Conservation (phyloP, 2,113 vertebrate species). For the Alligator mississippiensis region DNA sequence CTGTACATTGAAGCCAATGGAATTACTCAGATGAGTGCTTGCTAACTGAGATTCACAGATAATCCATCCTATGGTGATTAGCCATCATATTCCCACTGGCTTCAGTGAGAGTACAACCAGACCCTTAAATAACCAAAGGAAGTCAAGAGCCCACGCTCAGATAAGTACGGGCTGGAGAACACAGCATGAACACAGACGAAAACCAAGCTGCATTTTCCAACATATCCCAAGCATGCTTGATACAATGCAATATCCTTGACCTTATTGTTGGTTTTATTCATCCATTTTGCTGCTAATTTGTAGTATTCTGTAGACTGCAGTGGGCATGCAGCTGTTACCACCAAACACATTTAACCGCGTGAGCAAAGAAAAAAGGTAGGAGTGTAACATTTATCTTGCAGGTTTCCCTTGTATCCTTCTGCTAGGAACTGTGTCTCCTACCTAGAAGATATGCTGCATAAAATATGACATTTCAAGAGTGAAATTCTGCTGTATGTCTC, state of each 20-base stretch:
- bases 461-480: conserved; percentile 45
- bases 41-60: neutral
- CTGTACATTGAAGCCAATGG: neutral
- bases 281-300: neutral
- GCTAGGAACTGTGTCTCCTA: conserved; percentile 23
- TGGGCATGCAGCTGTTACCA: conserved; percentile 16
- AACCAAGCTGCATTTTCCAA: neutral
- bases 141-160: neutral
- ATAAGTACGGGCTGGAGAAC: neutral
- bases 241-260: neutral
- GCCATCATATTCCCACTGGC: neutral
- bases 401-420: conserved; percentile 14
- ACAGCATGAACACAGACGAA: neutral
- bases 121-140: neutral
- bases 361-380: conserved; percentile 34
- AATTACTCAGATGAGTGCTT: neutral
- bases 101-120: neutral
- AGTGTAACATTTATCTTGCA: neutral
- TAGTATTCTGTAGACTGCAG: neutral
- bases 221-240: neutral
- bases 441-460: conserved; percentile 36
- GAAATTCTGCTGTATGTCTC: conserved; percentile 60
- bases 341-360: conserved; percentile 30
- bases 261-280: neutral
- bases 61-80: neutral